Evolutionary conservation across 35 echinoderm and acorn worm genomes (phyloP).

Genomic region (Apostichopus californicus): DNA sequence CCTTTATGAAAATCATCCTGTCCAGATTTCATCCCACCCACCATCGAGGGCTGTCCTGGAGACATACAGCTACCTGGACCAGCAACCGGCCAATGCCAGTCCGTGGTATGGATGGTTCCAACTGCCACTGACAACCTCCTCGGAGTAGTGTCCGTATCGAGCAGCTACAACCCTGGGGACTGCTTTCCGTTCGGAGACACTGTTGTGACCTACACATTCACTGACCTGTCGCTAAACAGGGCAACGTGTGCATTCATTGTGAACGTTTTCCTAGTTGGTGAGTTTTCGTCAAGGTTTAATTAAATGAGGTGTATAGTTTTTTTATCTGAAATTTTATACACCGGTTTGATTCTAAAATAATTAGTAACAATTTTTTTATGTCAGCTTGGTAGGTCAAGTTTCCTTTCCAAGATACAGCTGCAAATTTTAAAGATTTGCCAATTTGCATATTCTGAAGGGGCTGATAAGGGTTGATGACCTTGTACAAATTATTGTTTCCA

Average conservation of each 20-base stretch:
- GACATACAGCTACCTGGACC: neutral
- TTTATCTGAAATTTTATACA: too few relatives aligned
- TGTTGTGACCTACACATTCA: slow-evolving; percentile 48
- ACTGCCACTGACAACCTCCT: slow-evolving; percentile 29
- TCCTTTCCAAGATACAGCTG: too few relatives aligned
- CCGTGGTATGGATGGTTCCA: slow-evolving; percentile 38
- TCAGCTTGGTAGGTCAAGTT: too few relatives aligned
- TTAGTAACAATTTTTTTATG: too few relatives aligned
- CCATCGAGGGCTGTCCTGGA: slow-evolving; percentile 3
- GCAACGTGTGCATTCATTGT: slow-evolving; percentile 51
- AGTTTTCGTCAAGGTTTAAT: too few relatives aligned
- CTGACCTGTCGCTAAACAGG: slow-evolving; percentile 32
- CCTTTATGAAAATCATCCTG: too few relatives aligned
- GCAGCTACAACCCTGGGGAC: neutral
- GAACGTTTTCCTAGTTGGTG: neutral
- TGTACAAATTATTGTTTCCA: too few relatives aligned
- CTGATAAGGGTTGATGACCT: too few relatives aligned
- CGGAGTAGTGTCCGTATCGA: neutral
- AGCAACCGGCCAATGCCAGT: neutral
- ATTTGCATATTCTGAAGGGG: too few relatives aligned
- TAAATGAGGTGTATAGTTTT: too few relatives aligned
- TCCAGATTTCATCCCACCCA: slow-evolving; percentile 35
- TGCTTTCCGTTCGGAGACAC: slow-evolving; percentile 5
- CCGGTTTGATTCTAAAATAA: too few relatives aligned
- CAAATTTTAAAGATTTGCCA: too few relatives aligned